Evolutionary conservation across 2,113 vertebrate species (phyloP), one percentile per base, ranked within the genome.

Genomic region (Motacilla tschutschensis): DNA sequence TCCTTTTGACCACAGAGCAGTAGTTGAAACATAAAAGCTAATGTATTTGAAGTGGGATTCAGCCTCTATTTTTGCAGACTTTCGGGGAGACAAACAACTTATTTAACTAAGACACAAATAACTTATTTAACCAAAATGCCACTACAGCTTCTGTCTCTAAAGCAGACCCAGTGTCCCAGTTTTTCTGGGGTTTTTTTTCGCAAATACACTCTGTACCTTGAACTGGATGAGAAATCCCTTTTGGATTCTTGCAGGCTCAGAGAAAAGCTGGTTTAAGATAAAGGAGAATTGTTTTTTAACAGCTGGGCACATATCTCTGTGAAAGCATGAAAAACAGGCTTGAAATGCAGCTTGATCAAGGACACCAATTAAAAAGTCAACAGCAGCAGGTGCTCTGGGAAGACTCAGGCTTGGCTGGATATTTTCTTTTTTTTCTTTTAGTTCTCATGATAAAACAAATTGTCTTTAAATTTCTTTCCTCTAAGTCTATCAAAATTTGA

Each of bases 301-400:
- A 82, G 2, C 59, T 20, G 46, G 19, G 26, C 43, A 17, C 25
- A 6, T 87, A 88, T 76, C 88, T 83, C 22, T 29, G 28, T 79
- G 28, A 55, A 69, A 82, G 40, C 10, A 17, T 53, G 83, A 87
- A 91, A 91, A 91, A 81, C 43, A 76, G 28, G n/a, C 8, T 33
- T 82, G 75, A 79, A 70, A 77, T 31, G 17, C 75, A 47, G 22
- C 28, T 18, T 33, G 40, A 36, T 51, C 84, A 92, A 94, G 91
- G 92, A 69, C 91, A 24, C 15, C 47, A 70, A 44, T 55, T 64
- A 58, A 73, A 72, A 90, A 76, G 16, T 36, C 81, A 86, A 88
- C n/a, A 79, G 7, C 51, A 79, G 55, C 86, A 91, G 89, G 69
- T 94, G 87, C 13, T 84, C 36, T 25, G 82, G 69, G 48, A 87